phyloP scores from a whole-genome alignment of 2,888 invertebrate species.

The Alloplasta piceator region DNA sequence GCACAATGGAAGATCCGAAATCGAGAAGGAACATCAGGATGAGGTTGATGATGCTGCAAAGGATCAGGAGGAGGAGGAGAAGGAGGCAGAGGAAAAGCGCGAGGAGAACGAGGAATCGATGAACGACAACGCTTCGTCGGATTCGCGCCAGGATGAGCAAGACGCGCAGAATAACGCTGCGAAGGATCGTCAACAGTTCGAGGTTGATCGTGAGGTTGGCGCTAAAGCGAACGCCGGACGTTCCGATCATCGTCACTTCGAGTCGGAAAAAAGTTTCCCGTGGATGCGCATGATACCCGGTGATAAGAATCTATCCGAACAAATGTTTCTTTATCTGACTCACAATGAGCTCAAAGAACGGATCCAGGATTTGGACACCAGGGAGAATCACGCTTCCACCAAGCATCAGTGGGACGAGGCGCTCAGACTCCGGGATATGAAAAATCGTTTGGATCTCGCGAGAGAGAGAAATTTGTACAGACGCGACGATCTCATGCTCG shows the following conservation, averaged over 20 bases:
- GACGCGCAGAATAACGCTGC: neutral
- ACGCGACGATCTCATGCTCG: constrained; percentile 72
- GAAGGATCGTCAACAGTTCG: constrained; percentile 31
- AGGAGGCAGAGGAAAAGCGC: constrained; percentile 26
- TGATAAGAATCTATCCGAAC: constrained; percentile 72
- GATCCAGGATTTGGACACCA: constrained; percentile 75
- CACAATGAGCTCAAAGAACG: constrained; percentile 76
- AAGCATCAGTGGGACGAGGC: constrained; percentile 79
- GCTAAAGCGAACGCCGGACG: constrained; percentile 53
- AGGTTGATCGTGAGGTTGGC: constrained; percentile 60
- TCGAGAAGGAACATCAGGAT: neutral
- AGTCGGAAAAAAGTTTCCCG: constrained; percentile 71
- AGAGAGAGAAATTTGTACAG: constrained; percentile 76
- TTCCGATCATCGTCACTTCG: constrained; percentile 67
- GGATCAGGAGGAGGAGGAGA: neutral
- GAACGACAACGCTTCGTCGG: constrained; percentile 29
- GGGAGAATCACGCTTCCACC: constrained; percentile 75
- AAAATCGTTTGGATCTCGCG: constrained; percentile 76
- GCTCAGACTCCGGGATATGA: constrained; percentile 79
- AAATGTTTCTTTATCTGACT: constrained; percentile 76
- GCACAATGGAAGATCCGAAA: neutral
- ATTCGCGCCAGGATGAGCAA: constrained; percentile 1
- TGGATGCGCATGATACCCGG: constrained; percentile 71
- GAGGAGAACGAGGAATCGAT: neutral
- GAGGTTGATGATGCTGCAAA: neutral